Percentiles rank a stretch among this genome's conserved stretches.
Evolutionary conservation across 2,888 invertebrate species (phyloP).

Genomic region (Caenorhabditis sinica): DNA sequence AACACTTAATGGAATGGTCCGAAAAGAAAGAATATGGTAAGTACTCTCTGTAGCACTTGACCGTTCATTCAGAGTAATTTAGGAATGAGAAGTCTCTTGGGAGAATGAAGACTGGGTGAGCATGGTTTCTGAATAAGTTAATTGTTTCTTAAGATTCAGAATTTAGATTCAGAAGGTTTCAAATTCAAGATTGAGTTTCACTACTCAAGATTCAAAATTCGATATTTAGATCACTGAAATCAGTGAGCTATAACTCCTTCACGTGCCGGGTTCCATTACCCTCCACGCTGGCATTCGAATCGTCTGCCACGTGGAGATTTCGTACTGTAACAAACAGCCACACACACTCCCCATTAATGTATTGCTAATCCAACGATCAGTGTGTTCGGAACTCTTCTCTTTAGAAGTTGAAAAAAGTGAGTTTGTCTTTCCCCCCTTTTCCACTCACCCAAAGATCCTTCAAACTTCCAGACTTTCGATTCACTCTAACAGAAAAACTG

Average conservation of each 20-base stretch:
- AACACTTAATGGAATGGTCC: constrained; percentile 27
- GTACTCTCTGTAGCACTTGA: constrained; percentile 6
- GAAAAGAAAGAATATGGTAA: constrained; percentile 36
- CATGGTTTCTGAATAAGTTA: no score
- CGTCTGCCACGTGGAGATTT: no score
- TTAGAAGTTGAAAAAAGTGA: background rate
- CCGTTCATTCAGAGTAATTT: background rate
- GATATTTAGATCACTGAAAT: no score
- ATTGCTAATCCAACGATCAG: background rate
- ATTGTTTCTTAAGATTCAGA: no score
- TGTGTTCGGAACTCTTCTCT: background rate
- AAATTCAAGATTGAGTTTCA: no score
- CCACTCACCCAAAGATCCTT: background rate
- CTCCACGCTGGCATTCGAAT: no score
- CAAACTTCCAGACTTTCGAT: constrained; percentile 9
- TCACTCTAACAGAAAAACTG: background rate
- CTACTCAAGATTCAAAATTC: no score
- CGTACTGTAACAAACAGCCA: background rate
- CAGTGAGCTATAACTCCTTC: no score
- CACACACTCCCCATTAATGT: background rate
- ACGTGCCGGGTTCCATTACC: no score
- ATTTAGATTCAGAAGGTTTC: no score
- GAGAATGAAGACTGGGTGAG: no score
- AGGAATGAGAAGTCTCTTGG: no score
- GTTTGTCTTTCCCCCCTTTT: background rate